A percentile compares a stretch with the other conserved stretches of the same genome.
phyloP scores from a whole-genome alignment of 37 sponge, comb jelly and placozoan genomes.

The Beroe forskalii region DNA sequence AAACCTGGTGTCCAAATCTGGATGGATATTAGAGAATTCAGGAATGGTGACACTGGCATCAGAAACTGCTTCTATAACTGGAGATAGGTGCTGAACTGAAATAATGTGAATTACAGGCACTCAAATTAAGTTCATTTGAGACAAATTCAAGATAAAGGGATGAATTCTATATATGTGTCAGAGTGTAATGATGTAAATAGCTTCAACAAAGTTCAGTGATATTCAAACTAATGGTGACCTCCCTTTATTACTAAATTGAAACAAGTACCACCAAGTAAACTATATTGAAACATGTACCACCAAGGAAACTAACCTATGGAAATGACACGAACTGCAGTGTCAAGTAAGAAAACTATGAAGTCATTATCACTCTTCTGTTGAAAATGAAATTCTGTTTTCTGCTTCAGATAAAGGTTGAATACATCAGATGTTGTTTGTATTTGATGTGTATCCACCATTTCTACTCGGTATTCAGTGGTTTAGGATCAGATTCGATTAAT shows the following conservation, averaged over 20 bases:
- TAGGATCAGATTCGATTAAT: too few species aligned
- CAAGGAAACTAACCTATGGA: neutral
- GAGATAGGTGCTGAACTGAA: slow-evolving; percentile 32
- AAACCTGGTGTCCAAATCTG: neutral
- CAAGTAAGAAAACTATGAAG: neutral
- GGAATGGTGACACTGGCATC: neutral
- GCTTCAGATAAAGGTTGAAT: slow-evolving; percentile 5
- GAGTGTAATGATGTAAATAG: too few species aligned
- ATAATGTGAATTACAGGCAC: neutral
- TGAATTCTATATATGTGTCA: too few species aligned
- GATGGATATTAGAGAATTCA: neutral
- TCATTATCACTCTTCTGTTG: slow-evolving; percentile 49
- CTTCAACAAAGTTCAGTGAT: too few species aligned
- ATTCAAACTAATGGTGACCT: too few species aligned
- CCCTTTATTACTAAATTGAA: too few species aligned
- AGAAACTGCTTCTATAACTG: slow-evolving; percentile 54
- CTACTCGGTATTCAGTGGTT: neutral
- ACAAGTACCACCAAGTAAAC: too few species aligned
- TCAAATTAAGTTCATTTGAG: neutral
- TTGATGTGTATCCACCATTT: neutral
- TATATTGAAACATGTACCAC: neutral
- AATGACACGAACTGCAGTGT: slow-evolving; percentile 18
- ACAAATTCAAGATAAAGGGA: neutral
- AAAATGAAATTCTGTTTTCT: slow-evolving; percentile 47
- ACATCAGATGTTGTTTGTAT: slow-evolving; percentile 20